Evolutionary conservation across 1,140 invertebrate species (phyloP), one percentile per base, ranked within the genome.

Genomic region (Danaus plexippus): DNA sequence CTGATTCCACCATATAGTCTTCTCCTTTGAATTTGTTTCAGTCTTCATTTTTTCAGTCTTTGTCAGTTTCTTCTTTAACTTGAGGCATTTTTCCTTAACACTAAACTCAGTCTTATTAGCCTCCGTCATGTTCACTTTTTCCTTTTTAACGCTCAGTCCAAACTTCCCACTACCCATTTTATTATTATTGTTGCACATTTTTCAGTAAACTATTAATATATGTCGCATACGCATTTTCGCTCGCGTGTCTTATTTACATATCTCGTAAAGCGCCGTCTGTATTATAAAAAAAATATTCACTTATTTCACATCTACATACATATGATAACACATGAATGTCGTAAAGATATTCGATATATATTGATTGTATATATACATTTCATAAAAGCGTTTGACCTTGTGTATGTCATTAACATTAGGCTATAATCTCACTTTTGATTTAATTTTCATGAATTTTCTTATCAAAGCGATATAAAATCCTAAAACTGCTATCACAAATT

Each of bases 1-100:
- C 59, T 86, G 80, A 53, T 81, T 80, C 83, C 83, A 85, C 81
- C 83, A 86, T 54, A 86, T 86, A 41, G 69, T 76, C 65, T 86
- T 86, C 59, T 86, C 81, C 43, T 74, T 75, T 22, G 70, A 60
- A 52, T 63, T 60, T 32, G 62, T 61, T 62, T 83, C 81, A 82
- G 78, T 84, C 80, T 85, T 86, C 67, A 80, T 66, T 71, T 75
- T 77, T 58, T 86, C 83, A 79, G 80, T 83, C 77, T 83, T 86
- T 69, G 79, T 83, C 4, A 86, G 64, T 78, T 86, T 86, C 64
- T 80, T 86, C 67, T 83, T 77, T 72, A 86, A 71, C 63, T 83
- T 83, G 43, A 71, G 78, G 62, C 71, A 83, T 68, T 77, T 86
- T 49, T 86, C 80, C 71, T 83, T 86, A 85, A 86, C 73, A 83